Evolutionary conservation across 2,888 invertebrate genomes (phyloP).

Genomic region (Dicroscelio sp.): DNA sequence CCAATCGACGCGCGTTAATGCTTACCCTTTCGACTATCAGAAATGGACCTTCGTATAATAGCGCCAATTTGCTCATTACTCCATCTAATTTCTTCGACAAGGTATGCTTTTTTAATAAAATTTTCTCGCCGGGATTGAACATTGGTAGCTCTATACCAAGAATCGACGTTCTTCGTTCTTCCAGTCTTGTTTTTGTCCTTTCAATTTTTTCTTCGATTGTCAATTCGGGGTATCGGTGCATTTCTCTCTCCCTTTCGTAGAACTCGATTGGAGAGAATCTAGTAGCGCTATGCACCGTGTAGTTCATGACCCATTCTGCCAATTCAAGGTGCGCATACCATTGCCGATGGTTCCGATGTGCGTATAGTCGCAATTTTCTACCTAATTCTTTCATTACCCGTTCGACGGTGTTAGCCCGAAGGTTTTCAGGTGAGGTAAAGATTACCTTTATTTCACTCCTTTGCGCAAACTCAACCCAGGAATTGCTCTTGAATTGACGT

Average conservation of each 20-base stretch:
- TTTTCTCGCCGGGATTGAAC: neutral
- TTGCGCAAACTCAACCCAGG: neutral
- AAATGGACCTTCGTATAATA: constrained; percentile 7
- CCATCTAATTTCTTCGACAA: neutral
- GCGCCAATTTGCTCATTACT: neutral
- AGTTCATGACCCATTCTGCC: neutral
- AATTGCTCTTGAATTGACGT: neutral
- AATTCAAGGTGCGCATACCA: neutral
- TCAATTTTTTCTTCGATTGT: neutral
- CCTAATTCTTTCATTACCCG: constrained; percentile 32
- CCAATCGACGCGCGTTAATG: neutral
- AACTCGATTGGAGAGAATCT: neutral
- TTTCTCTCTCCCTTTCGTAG: neutral
- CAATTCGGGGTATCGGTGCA: neutral
- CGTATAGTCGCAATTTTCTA: neutral
- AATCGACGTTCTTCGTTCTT: neutral
- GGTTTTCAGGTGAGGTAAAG: neutral
- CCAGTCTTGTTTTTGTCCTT: neutral
- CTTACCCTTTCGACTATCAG: neutral
- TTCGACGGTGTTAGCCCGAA: neutral
- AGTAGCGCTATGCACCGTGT: constrained; percentile 20
- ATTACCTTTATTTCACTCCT: neutral
- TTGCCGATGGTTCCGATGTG: neutral
- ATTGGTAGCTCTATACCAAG: neutral
- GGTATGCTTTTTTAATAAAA: neutral